Conservation (phyloP, 2,888 invertebrate species). For the Trissonchulus sp. region DNA sequence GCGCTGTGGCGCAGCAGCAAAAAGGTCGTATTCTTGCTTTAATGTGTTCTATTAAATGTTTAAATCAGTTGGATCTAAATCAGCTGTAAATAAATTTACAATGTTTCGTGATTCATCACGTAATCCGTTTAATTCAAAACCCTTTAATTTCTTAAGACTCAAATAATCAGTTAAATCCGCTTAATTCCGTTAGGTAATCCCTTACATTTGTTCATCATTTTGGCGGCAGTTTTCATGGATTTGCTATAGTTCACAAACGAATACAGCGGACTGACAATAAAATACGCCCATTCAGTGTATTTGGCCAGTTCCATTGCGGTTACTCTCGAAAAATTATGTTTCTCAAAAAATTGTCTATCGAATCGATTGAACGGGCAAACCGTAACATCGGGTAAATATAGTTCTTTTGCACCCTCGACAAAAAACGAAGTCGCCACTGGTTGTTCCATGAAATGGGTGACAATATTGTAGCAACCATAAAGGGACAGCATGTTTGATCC, state of each 20-base stretch:
- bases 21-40: no score
- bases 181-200: no score
- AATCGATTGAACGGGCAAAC: slow-evolving; percentile 25
- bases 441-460: slow-evolving; percentile 15
- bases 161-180: no score
- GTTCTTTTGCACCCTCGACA: slow-evolving; percentile 8
- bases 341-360: neutral
- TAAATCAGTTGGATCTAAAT: no score
- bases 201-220: no score
- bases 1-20: no score
- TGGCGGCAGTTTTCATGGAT: neutral
- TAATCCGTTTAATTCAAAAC: no score
- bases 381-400: slow-evolving; percentile 21
- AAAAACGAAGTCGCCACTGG: slow-evolving; percentile 20
- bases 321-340: neutral
- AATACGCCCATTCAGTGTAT: slow-evolving; percentile 24
- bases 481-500: slow-evolving; percentile 13
- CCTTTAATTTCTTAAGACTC: no score
- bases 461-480: slow-evolving; percentile 20
- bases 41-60: no score
- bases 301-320: slow-evolving; percentile 13
- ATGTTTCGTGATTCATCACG: no score
- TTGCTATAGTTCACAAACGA: neutral
- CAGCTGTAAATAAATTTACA: no score
- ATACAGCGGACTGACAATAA: slow-evolving; percentile 17